Conservation (phyloP, 2,888 invertebrate species). For the Osmoderma eremita region DNA sequence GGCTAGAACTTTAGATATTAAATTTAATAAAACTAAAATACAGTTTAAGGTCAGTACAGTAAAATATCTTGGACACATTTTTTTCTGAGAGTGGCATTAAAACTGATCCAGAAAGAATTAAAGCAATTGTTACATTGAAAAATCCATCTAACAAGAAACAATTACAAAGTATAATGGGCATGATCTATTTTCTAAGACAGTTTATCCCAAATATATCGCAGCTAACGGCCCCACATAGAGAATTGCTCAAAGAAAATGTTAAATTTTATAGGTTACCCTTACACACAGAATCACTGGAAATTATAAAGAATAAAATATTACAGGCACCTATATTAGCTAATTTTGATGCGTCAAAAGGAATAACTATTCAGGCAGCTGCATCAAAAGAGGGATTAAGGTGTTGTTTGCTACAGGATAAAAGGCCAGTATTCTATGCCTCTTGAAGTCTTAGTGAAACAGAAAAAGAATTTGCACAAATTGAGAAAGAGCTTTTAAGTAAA, state of each 20-base stretch:
- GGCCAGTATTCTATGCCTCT: not conserved
- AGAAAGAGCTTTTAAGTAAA: conserved; percentile 4
- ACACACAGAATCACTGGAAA: not conserved
- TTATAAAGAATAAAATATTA: not conserved
- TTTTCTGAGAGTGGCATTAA: conserved; percentile 9
- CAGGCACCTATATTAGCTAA: conserved; percentile 12
- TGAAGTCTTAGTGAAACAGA: not conserved
- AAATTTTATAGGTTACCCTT: not conserved
- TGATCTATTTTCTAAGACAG: not conserved
- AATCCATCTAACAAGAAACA: not conserved
- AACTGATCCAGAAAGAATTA: not conserved
- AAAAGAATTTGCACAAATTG: not conserved
- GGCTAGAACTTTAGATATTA: not conserved
- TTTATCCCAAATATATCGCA: not conserved
- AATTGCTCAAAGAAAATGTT: not conserved
- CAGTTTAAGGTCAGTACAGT: conserved; percentile 9
- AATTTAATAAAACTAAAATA: conserved; percentile 6
- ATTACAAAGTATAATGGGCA: not conserved
- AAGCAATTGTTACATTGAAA: not conserved
- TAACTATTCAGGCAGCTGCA: not conserved
- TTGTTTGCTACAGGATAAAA: not conserved
- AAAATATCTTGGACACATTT: conserved; percentile 11
- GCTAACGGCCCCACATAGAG: not conserved
- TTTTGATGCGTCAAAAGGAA: conserved; percentile 8
- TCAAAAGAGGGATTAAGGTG: not conserved